Evolutionary conservation across 2,113 vertebrate genomes (phyloP), one percentile per base, ranked within the genome.

Genomic region (Setophaga kirtlandii): DNA sequence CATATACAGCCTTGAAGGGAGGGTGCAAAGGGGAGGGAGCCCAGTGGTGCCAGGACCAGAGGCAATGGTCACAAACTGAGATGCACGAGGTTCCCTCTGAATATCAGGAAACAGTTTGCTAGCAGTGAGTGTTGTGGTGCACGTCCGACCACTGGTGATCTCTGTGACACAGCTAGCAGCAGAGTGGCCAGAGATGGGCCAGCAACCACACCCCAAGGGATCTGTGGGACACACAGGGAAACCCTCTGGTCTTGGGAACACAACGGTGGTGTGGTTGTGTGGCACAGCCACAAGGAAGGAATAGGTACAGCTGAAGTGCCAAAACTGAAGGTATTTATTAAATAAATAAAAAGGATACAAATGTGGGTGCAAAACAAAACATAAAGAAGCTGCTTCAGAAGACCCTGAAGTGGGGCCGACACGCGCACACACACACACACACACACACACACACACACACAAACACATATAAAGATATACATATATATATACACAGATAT

Each of bases 101-200:
- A 78, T 3, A 19, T 50, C 50, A 60, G 20, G 17, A 74, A 86
- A 46, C 9, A 22, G 12, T 68, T 55, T 62, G 15, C 37, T 42
- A 42, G 5, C 23, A 31, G 13, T 50, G 24, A 35, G 56, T 3
- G 4, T 35, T 35, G 56, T 1, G 9, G 33, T 6, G 5, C 8
- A 1, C 10, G 10, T 16, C 56, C 4, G 0, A 35, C 22, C n/a
- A 24, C 22, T 4, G 3, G n/a, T n/a, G 55, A n/a, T 58, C 20
- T 58, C 55, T 58, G 31, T 35, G 22, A 24, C 22, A 22, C 1
- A 2, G 22, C 22, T 35, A 16, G n/a, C 56, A 59, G n/a, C 9
- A 4, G 22, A 59, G n/a, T 3, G 15, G 22, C 56, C 3, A 2
- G 15, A 35, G 56, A 24, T 10, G 7, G n/a, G n/a, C n/a, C 1